Evolutionary conservation across 2,888 invertebrate genomes (phyloP).

Genomic region (Acronicta alni): DNA sequence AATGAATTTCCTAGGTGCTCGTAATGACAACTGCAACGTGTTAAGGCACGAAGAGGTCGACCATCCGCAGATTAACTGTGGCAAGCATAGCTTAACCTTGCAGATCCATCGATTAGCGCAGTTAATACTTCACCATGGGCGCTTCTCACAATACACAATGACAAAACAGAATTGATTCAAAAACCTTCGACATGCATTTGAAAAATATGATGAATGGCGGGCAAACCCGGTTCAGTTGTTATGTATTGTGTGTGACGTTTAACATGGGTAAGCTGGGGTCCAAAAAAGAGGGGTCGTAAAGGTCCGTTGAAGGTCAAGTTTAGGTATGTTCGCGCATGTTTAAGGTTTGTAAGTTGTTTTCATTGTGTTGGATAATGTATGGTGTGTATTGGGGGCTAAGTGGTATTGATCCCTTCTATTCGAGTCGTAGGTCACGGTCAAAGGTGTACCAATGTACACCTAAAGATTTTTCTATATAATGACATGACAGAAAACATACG

Average conservation of each 20-base stretch:
- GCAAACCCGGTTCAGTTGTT: conserved; percentile 28
- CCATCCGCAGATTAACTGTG: no score
- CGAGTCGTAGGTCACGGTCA: no score
- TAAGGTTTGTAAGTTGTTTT: not conserved
- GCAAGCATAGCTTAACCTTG: no score
- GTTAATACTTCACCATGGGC: no score
- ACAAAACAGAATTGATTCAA: conserved; percentile 22
- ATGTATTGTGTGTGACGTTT: conserved; percentile 51
- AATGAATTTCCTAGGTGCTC: no score
- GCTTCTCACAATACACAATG: not conserved
- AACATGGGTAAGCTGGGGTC: conserved; percentile 47
- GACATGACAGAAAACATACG: no score
- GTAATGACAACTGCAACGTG: no score
- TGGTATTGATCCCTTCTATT: no score
- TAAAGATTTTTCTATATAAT: no score
- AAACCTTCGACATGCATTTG: conserved; percentile 24
- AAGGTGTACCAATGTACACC: not conserved
- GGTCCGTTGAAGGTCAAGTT: conserved; percentile 41
- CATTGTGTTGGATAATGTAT: not conserved
- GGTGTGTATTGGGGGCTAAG: no score
- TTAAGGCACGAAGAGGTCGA: no score
- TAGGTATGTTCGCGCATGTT: conserved; percentile 9
- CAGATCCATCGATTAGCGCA: no score
- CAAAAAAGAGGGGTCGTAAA: conserved; percentile 30
- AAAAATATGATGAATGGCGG: conserved; percentile 50